phyloP scores from a whole-genome alignment of 23 tunicate species.

The Diplosoma virens region DNA sequence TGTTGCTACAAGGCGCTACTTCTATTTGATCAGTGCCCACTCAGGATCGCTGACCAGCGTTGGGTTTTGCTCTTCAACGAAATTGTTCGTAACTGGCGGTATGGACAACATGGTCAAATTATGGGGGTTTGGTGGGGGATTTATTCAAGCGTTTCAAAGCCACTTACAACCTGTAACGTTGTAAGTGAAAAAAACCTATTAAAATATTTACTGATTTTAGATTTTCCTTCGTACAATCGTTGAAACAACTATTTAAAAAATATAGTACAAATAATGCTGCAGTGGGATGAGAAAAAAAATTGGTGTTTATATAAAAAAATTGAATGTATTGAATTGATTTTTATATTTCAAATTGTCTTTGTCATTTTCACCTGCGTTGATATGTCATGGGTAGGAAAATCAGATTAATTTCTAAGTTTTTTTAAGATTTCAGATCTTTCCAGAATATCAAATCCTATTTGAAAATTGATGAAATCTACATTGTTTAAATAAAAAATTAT shows the following conservation, averaged over 20 bases:
- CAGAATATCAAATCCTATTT: no score
- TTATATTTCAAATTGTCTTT: background rate
- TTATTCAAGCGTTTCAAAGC: slow-evolving; percentile 56
- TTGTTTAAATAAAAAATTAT: no score
- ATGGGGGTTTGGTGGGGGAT: slow-evolving; percentile 67
- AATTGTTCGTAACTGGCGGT: slow-evolving; percentile 54
- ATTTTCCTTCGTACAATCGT: no score
- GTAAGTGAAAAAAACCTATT: slow-evolving; percentile 26
- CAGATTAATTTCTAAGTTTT: no score
- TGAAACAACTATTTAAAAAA: no score
- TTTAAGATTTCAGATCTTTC: no score
- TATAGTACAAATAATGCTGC: no score
- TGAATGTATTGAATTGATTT: background rate
- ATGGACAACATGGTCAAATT: slow-evolving; percentile 61
- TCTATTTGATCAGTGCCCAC: slow-evolving; percentile 52
- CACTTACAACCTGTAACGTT: slow-evolving; percentile 57
- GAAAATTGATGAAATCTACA: no score
- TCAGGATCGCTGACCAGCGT: slow-evolving; percentile 45
- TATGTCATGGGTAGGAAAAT: no score
- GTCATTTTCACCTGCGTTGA: no score
- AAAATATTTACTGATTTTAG: background rate
- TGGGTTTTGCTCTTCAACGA: slow-evolving; percentile 18
- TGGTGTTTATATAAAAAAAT: background rate
- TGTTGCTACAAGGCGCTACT: background rate
- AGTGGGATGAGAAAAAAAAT: background rate